Conservation (phyloP, 2,888 invertebrate species). For the Graphium colonna region DNA sequence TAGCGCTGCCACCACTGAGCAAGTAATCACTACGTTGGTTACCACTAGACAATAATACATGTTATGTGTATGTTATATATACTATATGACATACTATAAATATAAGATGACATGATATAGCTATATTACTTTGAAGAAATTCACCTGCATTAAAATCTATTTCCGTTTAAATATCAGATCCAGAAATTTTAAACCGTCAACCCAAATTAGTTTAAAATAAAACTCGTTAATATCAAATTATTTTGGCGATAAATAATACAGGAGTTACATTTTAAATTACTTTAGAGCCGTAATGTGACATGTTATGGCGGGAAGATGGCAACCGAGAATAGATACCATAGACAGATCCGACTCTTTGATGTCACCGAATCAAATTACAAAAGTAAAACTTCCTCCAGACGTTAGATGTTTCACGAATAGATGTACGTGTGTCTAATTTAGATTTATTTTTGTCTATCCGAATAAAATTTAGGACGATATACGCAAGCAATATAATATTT, state of each 20-base stretch:
- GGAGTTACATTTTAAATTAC: constrained; percentile 32
- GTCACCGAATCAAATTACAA: constrained; percentile 68
- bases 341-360: constrained; percentile 49
- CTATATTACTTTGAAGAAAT: too few relatives aligned
- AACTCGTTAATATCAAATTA: constrained; percentile 30
- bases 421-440: constrained; percentile 31
- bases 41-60: too few relatives aligned
- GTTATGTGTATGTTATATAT: too few relatives aligned
- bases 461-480: constrained; percentile 1
- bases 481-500: background rate
- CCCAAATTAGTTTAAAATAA: constrained; percentile 22
- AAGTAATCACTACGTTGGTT: too few relatives aligned
- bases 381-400: constrained; percentile 46
- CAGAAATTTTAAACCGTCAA: constrained; percentile 1
- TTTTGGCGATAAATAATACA: constrained; percentile 28
- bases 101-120: too few relatives aligned
- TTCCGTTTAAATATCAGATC: background rate
- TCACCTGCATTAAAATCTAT: background rate
- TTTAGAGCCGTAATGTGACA: constrained; percentile 48
- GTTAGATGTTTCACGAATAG: constrained; percentile 35
- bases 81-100: too few relatives aligned
- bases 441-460: constrained; percentile 22
- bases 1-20: too few relatives aligned
- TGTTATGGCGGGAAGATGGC: constrained; percentile 40
- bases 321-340: constrained; percentile 42